Evolutionary conservation across 2,797 vertebrate species (phyloP), one percentile per base, ranked within the genome.

Genomic region (Neosilurus mollespiculum): DNA sequence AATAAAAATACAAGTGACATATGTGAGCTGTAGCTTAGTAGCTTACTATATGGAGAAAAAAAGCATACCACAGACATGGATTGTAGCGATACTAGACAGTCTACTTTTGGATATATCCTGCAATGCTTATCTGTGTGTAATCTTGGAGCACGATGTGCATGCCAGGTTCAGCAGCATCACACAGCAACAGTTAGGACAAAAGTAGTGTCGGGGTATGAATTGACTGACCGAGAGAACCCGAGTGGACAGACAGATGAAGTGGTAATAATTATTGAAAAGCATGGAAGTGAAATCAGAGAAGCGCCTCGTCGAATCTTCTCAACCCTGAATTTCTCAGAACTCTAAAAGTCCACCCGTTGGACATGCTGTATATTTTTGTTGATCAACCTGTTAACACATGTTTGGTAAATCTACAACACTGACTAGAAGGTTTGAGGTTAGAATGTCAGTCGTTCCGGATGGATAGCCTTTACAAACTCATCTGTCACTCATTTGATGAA

Each of bases 191-290:
- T 54, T 12, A 78, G 24, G 69, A 34, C 54, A 61, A 67, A 77
- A 59, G 22, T n/a, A 58, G 56, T 54, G 72, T 81, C 30, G 37
- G 30, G 49, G 22, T 84, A 77, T 77, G 64, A 80, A 65, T 18
- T 80, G 81, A 71, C 71, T 9, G 56, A 56, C 30, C 30, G 61
- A 67, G 72, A 80, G 66, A 49, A 43, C 43, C 43, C 43, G 10
- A 49, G 22, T 51, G 8, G 49, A 53, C 12, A 24, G 18, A 11
- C n/a, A 56, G 24, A 58, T 18, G 71, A 69, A 56, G 24, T 10
- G 26, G 71, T 78, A 76, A 77, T 61, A 18, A 73, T 81, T 59
- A 82, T 80, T 73, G 30, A 78, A 79, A 78, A 8, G 15, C 34
- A n/a, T 59, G n/a, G 12, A 22, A 81, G 53, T 18, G 8, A 71